Evolutionary conservation across 2,113 vertebrate species (phyloP), one percentile per base, ranked within the genome.

Genomic region (Terrapene triunguis): DNA sequence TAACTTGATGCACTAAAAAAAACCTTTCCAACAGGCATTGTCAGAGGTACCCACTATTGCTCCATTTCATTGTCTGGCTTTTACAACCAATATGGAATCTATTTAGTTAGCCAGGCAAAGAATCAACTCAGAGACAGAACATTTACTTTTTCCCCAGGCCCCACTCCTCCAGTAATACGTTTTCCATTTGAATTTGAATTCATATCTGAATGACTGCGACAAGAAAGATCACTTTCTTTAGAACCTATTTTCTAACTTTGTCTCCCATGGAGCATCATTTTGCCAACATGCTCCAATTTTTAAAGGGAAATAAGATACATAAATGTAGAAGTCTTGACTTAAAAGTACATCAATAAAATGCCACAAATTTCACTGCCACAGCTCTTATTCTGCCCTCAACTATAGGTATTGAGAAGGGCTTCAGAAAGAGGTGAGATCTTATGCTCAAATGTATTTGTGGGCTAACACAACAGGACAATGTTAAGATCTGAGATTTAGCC

Each of bases 1-100:
- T 88, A 1, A 32, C 54, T 5, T 42, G 21, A 79, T 0, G 1
- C 22, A 24, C 29, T 55, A 1, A 0, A 42, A 88, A 44, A 2
- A 14, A 69, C 1, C 0, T 32, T 84, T 94, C 38, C 42, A 47
- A 69, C 82, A 93, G 89, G 35, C n/a, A 76, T 35, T 19, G 84
- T 90, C 55, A 74, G 19, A 96, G 72, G 51, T 54, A 81, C 1
- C 25, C 48, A 88, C 44, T 29, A 47, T 27, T 4, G n/a, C 32
- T 65, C 21, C 79, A 24, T 51, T 51, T 53, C 83, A 86, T 25
- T 25, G 24, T 24, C 86, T 89, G 84, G 65, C 54, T 94, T 53
- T 27, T 42, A 69, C 72, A 74, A 85, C 35, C 42, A 44, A 27
- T 0, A 0, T 51, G 69, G 42, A 51, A 24, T 47, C 65, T 94